A percentile compares a stretch with the other conserved stretches of the same genome.
These are phyloP conservation scores for Diuraphis noxia DNA, from an alignment of 1,140 invertebrate species.

Conservation along the genomic window DNA sequence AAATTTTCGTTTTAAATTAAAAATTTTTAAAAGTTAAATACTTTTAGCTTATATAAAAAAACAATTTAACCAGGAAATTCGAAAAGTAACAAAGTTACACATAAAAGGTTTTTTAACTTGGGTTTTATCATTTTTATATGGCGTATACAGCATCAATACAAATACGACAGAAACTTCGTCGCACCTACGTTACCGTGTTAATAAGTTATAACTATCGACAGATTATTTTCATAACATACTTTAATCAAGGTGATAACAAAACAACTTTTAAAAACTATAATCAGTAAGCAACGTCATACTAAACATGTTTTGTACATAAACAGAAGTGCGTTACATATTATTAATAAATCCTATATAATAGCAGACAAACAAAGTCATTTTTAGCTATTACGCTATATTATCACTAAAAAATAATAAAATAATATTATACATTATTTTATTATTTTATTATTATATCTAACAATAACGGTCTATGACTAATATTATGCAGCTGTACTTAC, in stretches of 20 bases:
- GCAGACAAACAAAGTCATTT: background rate
- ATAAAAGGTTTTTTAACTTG: background rate
- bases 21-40: no score
- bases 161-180: background rate
- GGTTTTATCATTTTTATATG: background rate
- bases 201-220: background rate
- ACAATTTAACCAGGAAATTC: background rate
- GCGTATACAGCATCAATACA: background rate
- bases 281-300: background rate
- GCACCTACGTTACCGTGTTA: background rate
- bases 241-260: background rate
- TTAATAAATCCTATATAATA: background rate
- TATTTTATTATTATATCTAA: no score
- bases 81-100: background rate
- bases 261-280: conserved; percentile 9
- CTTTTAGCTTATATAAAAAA: no score
- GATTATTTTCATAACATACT: background rate
- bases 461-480: background rate
- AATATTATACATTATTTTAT: no score
- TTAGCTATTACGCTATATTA: background rate
- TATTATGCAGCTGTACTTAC: no score
- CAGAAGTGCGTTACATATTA: background rate
- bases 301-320: background rate
- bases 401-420: no score
- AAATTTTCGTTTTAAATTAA: no score